Conservation (phyloP, 2,888 invertebrate genomes). For the Schrankia costaestrigalis region DNA sequence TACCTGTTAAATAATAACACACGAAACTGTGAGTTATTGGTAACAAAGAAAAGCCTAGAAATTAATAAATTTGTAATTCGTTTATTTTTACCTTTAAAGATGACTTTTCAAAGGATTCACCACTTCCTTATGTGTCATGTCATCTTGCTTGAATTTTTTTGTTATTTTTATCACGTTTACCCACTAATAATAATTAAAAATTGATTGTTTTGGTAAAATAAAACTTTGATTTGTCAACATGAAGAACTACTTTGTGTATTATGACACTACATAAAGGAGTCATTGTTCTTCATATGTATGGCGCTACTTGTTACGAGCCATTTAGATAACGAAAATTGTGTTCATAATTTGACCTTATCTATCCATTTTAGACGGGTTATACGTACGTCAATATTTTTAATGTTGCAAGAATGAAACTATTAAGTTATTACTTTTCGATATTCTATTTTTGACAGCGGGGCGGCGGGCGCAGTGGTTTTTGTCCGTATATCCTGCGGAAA, state of each 20-base stretch:
- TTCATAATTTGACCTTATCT: background rate
- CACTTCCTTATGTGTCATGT: constrained; percentile 33
- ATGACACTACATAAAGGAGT: constrained; percentile 2
- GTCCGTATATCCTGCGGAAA: too few species aligned
- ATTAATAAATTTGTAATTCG: constrained; percentile 4
- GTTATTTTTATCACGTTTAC: constrained; percentile 26
- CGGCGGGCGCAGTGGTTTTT: too few species aligned
- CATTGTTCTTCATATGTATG: background rate
- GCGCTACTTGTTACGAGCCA: constrained; percentile 10
- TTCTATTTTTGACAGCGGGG: too few species aligned
- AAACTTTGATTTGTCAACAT: constrained; percentile 6
- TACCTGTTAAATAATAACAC: constrained; percentile 17
- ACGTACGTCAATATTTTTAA: constrained; percentile 25
- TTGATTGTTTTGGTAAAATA: constrained; percentile 18
- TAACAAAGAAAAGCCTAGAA: constrained; percentile 22
- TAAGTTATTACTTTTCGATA: too few species aligned
- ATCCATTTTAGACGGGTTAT: constrained; percentile 10
- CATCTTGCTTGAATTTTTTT: constrained; percentile 30
- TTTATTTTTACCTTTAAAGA: constrained; percentile 32
- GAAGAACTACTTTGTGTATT: constrained; percentile 13
- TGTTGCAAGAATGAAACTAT: constrained; percentile 6
- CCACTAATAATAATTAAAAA: too few species aligned
- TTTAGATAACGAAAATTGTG: background rate
- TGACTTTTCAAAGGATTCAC: constrained; percentile 17
- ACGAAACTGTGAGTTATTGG: constrained; percentile 1